A percentile compares a stretch with the other conserved stretches of the same genome.
phyloP scores from a whole-genome alignment of 2,797 vertebrate genomes.

The Percopsis omiscomaycus region DNA sequence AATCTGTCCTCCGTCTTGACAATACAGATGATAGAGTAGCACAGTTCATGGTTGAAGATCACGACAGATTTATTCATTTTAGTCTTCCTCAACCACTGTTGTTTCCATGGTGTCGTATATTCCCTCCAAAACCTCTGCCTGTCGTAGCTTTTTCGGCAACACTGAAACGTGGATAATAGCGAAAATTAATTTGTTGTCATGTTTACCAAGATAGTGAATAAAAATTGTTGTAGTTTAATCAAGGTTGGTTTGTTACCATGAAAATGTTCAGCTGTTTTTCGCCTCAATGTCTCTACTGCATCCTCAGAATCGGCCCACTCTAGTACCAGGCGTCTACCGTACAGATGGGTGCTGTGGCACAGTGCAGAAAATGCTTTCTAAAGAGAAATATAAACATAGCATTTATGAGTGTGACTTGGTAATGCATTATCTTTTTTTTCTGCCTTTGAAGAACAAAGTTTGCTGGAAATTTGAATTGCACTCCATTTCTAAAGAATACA shows the following conservation, averaged over 20 bases:
- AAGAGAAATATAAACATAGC: neutral
- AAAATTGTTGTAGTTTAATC: neutral
- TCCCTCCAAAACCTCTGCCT: conserved; percentile 80
- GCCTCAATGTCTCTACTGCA: conserved; percentile 85
- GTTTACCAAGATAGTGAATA: conserved; percentile 7
- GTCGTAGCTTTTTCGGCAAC: conserved; percentile 79
- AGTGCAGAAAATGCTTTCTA: conserved; percentile 93
- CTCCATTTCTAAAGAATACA: neutral
- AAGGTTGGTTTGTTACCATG: conserved; percentile 79
- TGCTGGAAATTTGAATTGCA: neutral
- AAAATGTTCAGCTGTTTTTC: conserved; percentile 90
- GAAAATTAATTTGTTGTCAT: neutral
- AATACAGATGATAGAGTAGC: neutral
- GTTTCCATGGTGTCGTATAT: conserved; percentile 88
- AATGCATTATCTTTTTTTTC: too few species aligned
- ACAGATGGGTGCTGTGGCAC: conserved; percentile 98
- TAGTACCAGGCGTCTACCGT: conserved; percentile 91
- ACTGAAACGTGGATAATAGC: conserved; percentile 67
- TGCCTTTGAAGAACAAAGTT: too few species aligned
- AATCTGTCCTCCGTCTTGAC: conserved; percentile 18
- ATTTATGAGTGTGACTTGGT: neutral
- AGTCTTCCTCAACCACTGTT: conserved; percentile 58
- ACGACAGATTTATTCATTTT: conserved; percentile 15
- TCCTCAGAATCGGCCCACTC: conserved; percentile 95
- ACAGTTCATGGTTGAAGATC: neutral